Evolutionary conservation across 2,797 vertebrate genomes (phyloP), one percentile per base, ranked within the genome.

Genomic region (Enteromius thamalakanensis): DNA sequence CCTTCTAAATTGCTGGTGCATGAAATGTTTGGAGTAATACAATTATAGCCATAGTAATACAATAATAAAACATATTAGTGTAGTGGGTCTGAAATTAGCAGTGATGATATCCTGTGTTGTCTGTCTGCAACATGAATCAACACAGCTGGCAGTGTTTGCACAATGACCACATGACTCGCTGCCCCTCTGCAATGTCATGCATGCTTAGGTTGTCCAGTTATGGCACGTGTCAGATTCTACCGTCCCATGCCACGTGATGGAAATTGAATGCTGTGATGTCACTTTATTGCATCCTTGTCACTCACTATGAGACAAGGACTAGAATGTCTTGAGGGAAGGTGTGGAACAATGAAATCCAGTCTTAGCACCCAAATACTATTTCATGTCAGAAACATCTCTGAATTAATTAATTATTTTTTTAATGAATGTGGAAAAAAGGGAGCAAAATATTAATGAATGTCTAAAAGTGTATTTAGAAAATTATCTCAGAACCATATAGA

Each of bases 241-340:
- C 74, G 83, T 89, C 87, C 79, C 88, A 86, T 84, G 85, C 58
- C 82, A 79, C 88, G 75, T 87, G 87, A 84, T 80, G 76, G 23
- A 80, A 78, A 86, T 79, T 90, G 87, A 86, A 55, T 80, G 78
- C 80, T 82, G 60, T 76, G 89, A 92, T 89, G 90, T 92, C 91
- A 88, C 62, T 1, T 89, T 87, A 53, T 76, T 86, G 86, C 88
- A 91, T 87, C 86, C 88, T 86, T 69, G 29, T 34, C 77, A 82
- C 86, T 87, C 82, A 84, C 68, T 72, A 80, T 71, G 64, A 83
- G 77, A 83, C 81, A 71, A 71, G 85, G 76, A 80, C 85, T 85
- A 71, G 60, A 23, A 79, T 83, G 83, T 83, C 83, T 79, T 60
- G 45, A 71, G 62, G 84, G 78, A 83, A 81, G 58, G 64, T 65